Percentiles rank a stretch among this genome's conserved stretches.
These are phyloP conservation scores for Lampris incognitus DNA, from an alignment of 2,113 vertebrate genomes.

Conservation along the genomic window DNA sequence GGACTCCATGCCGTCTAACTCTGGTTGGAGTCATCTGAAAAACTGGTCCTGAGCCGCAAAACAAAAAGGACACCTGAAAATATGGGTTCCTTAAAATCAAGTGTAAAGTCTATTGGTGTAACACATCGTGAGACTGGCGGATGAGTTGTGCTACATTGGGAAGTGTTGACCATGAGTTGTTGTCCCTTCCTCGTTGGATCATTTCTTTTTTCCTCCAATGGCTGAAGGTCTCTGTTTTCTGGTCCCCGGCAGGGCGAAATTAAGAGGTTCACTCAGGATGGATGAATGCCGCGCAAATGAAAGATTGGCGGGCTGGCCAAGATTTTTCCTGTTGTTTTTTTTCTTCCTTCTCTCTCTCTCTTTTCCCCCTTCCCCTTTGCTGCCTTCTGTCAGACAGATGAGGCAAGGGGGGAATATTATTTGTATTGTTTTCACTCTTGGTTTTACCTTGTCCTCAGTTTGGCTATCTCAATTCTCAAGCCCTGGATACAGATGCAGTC, in stretches of 20 bases:
- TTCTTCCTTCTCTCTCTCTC: conserved; percentile 22
- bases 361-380: conserved; percentile 47
- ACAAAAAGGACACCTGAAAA: neutral
- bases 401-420: conserved; percentile 74
- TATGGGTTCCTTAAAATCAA: neutral
- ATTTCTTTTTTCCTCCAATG: conserved; percentile 79
- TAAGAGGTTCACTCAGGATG: conserved; percentile 83
- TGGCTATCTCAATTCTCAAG: conserved; percentile 68
- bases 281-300: conserved; percentile 79
- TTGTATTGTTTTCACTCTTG: conserved; percentile 74
- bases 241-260: conserved; percentile 80
- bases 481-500: conserved; percentile 48
- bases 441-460: conserved; percentile 59
- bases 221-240: conserved; percentile 84
- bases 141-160: conserved; percentile 43
- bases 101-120: conserved; percentile 20
- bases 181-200: conserved; percentile 73
- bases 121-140: conserved; percentile 43
- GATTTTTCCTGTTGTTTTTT: conserved; percentile 61
- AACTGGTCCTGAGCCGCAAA: neutral
- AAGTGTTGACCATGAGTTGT: conserved; percentile 75
- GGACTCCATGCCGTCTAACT: too few relatives aligned
- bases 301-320: conserved; percentile 77
- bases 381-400: conserved; percentile 79
- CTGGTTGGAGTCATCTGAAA: conserved; percentile 4